These are phyloP conservation scores for Cheilosia pagana DNA, from an alignment of 2,888 invertebrate genomes.

Conservation along the genomic window DNA sequence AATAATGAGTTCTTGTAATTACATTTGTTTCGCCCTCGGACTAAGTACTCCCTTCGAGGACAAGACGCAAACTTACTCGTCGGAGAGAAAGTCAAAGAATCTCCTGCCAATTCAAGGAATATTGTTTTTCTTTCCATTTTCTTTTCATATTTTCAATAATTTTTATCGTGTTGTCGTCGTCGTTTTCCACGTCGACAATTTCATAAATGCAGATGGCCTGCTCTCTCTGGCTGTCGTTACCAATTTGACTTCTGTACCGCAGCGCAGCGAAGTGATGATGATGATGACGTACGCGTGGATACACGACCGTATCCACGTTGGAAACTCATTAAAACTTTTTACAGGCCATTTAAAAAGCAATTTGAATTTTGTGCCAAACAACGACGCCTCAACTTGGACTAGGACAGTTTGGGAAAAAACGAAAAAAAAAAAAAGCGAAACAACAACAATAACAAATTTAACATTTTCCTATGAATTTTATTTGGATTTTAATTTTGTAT, in stretches of 20 bases:
- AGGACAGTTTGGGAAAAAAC: background rate
- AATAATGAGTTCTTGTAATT: slow-evolving; percentile 73
- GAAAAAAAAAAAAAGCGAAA: slow-evolving; percentile 27
- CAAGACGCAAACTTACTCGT: slow-evolving; percentile 38
- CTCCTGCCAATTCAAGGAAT: slow-evolving; percentile 9
- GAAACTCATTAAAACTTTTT: slow-evolving; percentile 84
- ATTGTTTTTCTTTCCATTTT: slow-evolving; percentile 61
- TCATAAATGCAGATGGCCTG: slow-evolving; percentile 74
- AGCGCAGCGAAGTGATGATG: slow-evolving; percentile 1
- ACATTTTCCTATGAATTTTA: slow-evolving; percentile 58
- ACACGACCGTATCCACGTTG: slow-evolving; percentile 73
- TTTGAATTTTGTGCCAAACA: slow-evolving; percentile 77
- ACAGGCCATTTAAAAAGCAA: slow-evolving; percentile 83
- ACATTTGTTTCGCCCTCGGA: slow-evolving; percentile 65
- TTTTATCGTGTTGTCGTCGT: slow-evolving; percentile 50
- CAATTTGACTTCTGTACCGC: slow-evolving; percentile 67
- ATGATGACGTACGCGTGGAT: slow-evolving; percentile 30
- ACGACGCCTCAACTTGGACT: slow-evolving; percentile 14
- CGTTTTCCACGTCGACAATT: slow-evolving; percentile 72
- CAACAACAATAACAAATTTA: slow-evolving; percentile 23
- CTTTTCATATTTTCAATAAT: slow-evolving; percentile 68
- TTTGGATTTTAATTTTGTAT: slow-evolving; percentile 68
- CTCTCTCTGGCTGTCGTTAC: slow-evolving; percentile 32
- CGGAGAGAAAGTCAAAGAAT: slow-evolving; percentile 15
- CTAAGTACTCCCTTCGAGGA: slow-evolving; percentile 5